Conservation (phyloP, 2,113 vertebrate species). For the Cairina moschata region DNA sequence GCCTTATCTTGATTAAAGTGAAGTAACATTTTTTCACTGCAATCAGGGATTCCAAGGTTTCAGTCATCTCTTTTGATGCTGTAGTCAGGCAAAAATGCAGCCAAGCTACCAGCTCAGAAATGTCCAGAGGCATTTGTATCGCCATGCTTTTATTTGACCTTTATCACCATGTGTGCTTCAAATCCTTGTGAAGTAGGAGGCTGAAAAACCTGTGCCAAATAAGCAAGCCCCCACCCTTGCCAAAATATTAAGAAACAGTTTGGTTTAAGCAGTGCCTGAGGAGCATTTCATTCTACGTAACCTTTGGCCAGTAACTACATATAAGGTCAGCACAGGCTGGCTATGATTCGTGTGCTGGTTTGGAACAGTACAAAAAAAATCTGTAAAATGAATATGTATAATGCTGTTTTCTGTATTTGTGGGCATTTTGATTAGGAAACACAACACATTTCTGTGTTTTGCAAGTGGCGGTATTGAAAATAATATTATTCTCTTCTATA, state of each 20-base stretch:
- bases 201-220: background rate
- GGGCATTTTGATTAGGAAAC: background rate
- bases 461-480: background rate
- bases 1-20: background rate
- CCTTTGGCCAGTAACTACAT: background rate
- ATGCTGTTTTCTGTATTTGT: too few species aligned
- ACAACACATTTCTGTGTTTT: background rate
- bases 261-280: too few species aligned
- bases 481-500: background rate
- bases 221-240: background rate
- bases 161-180: background rate
- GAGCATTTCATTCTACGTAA: background rate
- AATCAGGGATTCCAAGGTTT: background rate
- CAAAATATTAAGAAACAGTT: background rate
- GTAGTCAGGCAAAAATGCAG: background rate
- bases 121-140: background rate
- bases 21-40: too few species aligned
- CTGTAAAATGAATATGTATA: background rate
- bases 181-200: background rate
- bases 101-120: background rate
- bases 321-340: accelerated
- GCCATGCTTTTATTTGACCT: background rate
- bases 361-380: too few species aligned
- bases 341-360: too few species aligned
- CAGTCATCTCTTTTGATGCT: background rate